Base-by-base conservation (phyloP, 2,113 vertebrate genomes). In the Eurypyga helias region DNA sequence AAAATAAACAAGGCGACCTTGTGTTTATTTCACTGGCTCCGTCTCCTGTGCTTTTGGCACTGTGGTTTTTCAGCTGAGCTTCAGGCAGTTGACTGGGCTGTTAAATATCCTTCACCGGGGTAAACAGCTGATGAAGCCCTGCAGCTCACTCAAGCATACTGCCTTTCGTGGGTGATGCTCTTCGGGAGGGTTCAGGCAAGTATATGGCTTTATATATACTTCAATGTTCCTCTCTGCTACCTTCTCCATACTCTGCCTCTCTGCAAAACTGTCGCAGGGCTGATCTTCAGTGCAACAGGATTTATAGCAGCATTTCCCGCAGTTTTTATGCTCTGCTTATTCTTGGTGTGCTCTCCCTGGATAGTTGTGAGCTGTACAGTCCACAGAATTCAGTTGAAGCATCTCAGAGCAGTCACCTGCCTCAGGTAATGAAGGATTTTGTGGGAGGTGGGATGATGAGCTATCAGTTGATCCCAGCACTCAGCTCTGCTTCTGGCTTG, bases 101-200 rank as follows among this genome's bases (percentile, higher is more conserved):
- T 96, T 97, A 96, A 98, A 97, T 92, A 97, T 97, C 97, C 98
- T 98, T 98, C 94, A 98, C 97, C 92, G 77, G 93, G 93, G 97
- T 97, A 98, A 98, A 98, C 98, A 99, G 98, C 98, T 96, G 97
- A 97, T 91, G 98, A 98, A 94, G 98, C 96, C 19, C 97, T 97
- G 31, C 75, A 88, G 98, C 98, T 99, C 98, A 98, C 96, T 95
- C 97, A 97, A 60, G 97, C 66, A 97, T 98, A 78, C 98, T 98
- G 97, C 97, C 97, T 78, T 81, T 98, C 97, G 97, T 98, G 76
- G 96, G 98, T 89, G 95, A 97, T 4, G 97, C 97, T 95, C 93
- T 98, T 34, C 97, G 90, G 51, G 96, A 98, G 49, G 95, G 87
- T 83, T 94, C 98, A 98, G 98, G 98, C 97, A 98, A 98, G 98